Percentiles rank a stretch among this genome's conserved stretches.
Evolutionary conservation across 1,140 invertebrate genomes (phyloP).

Genomic region (Ditylenchus dipsaci): DNA sequence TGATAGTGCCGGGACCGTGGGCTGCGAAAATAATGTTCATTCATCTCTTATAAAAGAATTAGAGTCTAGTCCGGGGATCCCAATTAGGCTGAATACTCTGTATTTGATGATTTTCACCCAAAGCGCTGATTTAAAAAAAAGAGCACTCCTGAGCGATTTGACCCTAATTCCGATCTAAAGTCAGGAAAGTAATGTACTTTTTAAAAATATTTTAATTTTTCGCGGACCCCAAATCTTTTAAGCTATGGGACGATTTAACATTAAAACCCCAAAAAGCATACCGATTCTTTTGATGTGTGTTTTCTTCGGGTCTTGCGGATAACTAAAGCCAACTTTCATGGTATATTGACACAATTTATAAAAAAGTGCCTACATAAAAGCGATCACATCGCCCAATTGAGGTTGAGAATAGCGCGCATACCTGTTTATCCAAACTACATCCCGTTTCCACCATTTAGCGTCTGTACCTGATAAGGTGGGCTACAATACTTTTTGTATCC

Average conservation of each 20-base stretch:
- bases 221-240: too few relatives aligned
- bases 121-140: background rate
- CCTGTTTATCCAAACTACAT: constrained; percentile 26
- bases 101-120: background rate
- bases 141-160: background rate
- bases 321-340: constrained; percentile 16
- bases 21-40: background rate
- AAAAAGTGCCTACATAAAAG: constrained; percentile 22
- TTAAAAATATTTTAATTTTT: too few relatives aligned
- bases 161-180: too few relatives aligned
- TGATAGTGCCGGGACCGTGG: too few relatives aligned
- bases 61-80: too few relatives aligned
- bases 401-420: constrained; percentile 6
- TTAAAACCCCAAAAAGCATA: constrained; percentile 13
- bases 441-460: constrained; percentile 7
- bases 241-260: background rate
- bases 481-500: constrained; percentile 20
- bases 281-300: constrained; percentile 27
- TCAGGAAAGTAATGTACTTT: too few relatives aligned
- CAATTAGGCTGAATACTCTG: background rate
- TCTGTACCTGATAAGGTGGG: constrained; percentile 17
- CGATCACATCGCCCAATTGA: constrained; percentile 22
- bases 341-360: background rate
- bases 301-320: constrained; percentile 23
- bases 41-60: too few relatives aligned